These are phyloP conservation scores for Diglossa cyanea DNA, from an alignment of 2,797 vertebrate genomes.

Conservation along the genomic window DNA sequence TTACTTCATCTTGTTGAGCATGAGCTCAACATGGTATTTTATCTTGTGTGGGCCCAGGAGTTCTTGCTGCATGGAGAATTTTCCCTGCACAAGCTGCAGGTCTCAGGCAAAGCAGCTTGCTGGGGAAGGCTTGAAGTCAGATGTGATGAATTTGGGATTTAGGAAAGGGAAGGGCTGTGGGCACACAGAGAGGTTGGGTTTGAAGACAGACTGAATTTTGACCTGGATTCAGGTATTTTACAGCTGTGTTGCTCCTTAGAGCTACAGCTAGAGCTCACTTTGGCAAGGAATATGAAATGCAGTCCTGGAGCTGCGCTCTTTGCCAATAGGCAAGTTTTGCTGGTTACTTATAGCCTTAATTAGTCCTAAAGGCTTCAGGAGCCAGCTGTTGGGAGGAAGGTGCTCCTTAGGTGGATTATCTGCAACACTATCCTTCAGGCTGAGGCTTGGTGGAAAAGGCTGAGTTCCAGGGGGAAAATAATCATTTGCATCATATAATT, in stretches of 20 bases:
- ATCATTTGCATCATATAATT: background rate
- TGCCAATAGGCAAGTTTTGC: background rate
- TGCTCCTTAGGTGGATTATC: background rate
- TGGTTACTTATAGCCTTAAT: background rate
- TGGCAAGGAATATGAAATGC: background rate
- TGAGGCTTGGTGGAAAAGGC: background rate
- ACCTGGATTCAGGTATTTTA: background rate
- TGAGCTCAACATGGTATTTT: background rate
- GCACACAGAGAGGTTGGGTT: background rate
- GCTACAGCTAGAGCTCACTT: background rate
- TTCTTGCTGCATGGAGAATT: background rate
- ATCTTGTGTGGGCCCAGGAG: background rate
- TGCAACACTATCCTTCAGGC: background rate
- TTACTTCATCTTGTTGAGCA: background rate
- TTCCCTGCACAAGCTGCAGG: background rate
- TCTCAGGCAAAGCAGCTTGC: rapidly evolving
- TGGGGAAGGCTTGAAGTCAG: background rate
- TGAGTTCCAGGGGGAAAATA: background rate
- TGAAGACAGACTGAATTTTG: background rate
- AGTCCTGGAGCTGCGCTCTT: background rate
- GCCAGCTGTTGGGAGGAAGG: background rate
- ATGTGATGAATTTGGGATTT: background rate
- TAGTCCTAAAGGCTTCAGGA: background rate
- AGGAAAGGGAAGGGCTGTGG: background rate
- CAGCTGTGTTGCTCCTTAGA: background rate